Evolutionary conservation across 2,113 vertebrate genomes (phyloP), one percentile per base, ranked within the genome.

Genomic region (Marmota monax): DNA sequence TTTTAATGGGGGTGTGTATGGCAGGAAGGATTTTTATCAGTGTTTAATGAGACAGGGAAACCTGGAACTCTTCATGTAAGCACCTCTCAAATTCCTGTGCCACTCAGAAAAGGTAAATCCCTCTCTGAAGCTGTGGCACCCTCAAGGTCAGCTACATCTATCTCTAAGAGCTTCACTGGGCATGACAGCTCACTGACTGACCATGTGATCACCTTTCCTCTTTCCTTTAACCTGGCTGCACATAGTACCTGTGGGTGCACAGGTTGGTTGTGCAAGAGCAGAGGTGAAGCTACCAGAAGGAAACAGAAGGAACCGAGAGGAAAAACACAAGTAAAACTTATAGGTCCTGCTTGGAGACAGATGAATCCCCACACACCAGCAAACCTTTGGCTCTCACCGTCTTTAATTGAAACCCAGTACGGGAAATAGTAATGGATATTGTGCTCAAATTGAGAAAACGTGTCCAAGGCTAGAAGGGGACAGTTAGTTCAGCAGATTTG

Each of bases 401-500:
- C 95, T 98, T 94, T 97, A 98, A 98, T 84, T 98, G 98, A 99
- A 99, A 98, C 98, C 98, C 96, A 98, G 98, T 87, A 97, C 72
- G 96, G 97, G 95, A 98, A 98, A 97, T 87, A 97, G 98, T 98
- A 98, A 98, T 98, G 95, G 98, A 99, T 98, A 98, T 92, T 96
- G 97, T 79, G 97, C 96, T 98, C 39, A 96, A 95, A 97, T 96
- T 95, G 98, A 97, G 98, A 97, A 97, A 98, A 98, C 98, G 98
- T 99, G 99, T 99, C 98, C 76, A 69, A 51, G 84, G 97, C 98
- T 93, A 17, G 77, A 42, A 90, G 94, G 95, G 85, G 98, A 98
- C 98, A 94, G 98, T 99, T 99, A 98, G 98, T 99, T 99, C 98
- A 98, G 99, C 98, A 97, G 98, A 97, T 98, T 97, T 97, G 88